These are phyloP conservation scores for Kryptolebias marmoratus DNA, from an alignment of 2,113 vertebrate genomes.

Conservation along the genomic window DNA sequence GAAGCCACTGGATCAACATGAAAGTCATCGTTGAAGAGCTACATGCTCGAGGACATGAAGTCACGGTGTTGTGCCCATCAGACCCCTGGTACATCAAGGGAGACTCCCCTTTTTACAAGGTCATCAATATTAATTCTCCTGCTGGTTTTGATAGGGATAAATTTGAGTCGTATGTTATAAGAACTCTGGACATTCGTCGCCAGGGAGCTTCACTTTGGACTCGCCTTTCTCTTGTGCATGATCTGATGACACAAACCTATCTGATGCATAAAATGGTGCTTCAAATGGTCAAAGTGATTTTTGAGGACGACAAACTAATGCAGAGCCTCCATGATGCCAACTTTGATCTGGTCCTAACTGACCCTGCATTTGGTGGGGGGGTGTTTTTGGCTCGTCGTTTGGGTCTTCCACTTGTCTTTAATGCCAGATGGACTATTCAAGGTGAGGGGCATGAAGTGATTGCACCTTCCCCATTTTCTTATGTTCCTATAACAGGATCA, in stretches of 20 bases:
- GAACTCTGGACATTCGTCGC: background rate
- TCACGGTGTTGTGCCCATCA: conserved; percentile 47
- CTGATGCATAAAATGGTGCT: background rate
- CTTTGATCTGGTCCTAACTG: conserved; percentile 63
- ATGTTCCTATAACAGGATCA: conserved; percentile 33
- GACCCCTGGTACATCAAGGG: conserved; percentile 66
- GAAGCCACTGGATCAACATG: conserved; percentile 76
- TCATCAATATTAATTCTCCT: conserved; percentile 15
- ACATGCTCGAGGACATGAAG: conserved; percentile 59
- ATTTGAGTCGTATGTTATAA: background rate
- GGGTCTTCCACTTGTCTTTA: conserved; percentile 64
- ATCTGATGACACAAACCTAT: background rate
- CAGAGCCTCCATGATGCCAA: conserved; percentile 41
- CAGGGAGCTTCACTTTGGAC: conserved; percentile 37
- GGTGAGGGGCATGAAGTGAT: conserved; percentile 53
- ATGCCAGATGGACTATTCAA: conserved; percentile 65
- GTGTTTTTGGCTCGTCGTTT: conserved; percentile 48
- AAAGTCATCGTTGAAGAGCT: conserved; percentile 63
- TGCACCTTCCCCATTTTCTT: conserved; percentile 63
- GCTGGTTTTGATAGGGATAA: conserved; percentile 13
- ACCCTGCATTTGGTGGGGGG: conserved; percentile 43
- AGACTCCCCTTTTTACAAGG: conserved; percentile 51
- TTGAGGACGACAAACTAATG: conserved; percentile 57
- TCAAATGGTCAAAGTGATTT: background rate
- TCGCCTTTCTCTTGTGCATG: background rate